A percentile compares a stretch with the other conserved stretches of the same genome.
Evolutionary conservation across 1,140 invertebrate species (phyloP).

Genomic region (Pseudomyrmex flavicornis): DNA sequence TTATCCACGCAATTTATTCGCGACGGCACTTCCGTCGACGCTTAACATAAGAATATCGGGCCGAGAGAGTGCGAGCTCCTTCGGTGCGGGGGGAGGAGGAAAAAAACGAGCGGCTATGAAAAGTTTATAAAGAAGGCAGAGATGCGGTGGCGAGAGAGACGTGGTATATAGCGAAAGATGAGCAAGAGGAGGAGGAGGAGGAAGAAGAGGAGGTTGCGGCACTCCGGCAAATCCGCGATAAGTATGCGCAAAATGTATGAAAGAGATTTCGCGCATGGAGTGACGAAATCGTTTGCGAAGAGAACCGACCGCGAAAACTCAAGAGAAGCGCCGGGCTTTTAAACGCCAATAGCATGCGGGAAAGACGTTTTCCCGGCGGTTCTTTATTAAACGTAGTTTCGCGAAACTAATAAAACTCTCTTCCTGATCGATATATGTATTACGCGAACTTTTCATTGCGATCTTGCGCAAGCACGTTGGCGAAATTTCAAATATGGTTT

Average conservation of each 20-base stretch:
- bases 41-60: conserved; percentile 52
- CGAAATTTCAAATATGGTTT: not conserved
- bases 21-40: conserved; percentile 40
- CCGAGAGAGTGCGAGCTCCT: conserved; percentile 9
- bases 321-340: not conserved
- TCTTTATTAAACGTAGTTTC: no score
- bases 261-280: conserved; percentile 28
- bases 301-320: not conserved
- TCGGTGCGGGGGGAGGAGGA: not conserved
- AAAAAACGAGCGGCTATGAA: conserved; percentile 52
- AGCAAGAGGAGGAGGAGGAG: not conserved
- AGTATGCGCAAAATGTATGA: conserved; percentile 54
- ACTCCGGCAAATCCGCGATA: conserved; percentile 36
- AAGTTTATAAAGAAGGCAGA: conserved; percentile 1
- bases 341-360: not conserved
- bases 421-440: not conserved
- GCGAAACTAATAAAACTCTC: not conserved
- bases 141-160: not conserved
- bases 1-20: conserved; percentile 59
- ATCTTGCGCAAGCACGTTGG: not conserved
- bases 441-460: not conserved
- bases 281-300: conserved; percentile 7
- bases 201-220: not conserved
- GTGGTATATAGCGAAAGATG: not conserved
- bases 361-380: no score